Evolutionary conservation across 2,797 vertebrate genomes (phyloP).

Genomic region (Sebastes dallii): DNA sequence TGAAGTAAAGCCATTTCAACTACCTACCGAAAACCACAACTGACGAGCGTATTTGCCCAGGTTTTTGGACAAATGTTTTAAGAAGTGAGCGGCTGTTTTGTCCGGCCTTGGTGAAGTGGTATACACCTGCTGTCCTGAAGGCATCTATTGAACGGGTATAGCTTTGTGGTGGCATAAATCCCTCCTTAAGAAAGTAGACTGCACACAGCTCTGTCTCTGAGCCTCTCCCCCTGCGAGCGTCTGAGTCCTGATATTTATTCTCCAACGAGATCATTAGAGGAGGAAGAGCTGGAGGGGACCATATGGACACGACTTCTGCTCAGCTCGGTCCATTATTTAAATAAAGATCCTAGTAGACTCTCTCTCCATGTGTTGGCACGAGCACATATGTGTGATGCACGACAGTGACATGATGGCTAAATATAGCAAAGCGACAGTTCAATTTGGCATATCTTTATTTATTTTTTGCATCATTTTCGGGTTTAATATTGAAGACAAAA

Average conservation of each 20-base stretch:
- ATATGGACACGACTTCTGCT: conserved; percentile 71
- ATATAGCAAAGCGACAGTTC: background rate
- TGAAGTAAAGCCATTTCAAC: background rate
- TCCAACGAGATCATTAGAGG: conserved; percentile 69
- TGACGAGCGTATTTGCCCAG: background rate
- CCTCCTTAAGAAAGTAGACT: conserved; percentile 4
- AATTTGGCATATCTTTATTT: background rate
- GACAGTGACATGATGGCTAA: background rate
- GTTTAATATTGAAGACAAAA: background rate
- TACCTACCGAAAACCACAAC: background rate
- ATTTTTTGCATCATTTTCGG: conserved; percentile 1
- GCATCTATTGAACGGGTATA: conserved; percentile 1
- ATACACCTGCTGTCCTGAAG: conserved; percentile 20
- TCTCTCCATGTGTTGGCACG: conserved; percentile 23
- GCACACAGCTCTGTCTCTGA: conserved; percentile 22
- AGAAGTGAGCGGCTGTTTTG: background rate
- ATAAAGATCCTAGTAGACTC: conserved; percentile 41
- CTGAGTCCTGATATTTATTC: conserved; percentile 65
- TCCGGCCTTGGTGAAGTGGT: conserved; percentile 9
- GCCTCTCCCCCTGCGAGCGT: conserved; percentile 19
- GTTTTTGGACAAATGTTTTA: conserved; percentile 4
- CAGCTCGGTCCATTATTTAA: conserved; percentile 63
- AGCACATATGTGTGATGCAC: conserved; percentile 11
- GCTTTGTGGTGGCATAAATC: conserved; percentile 12
- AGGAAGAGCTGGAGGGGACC: conserved; percentile 61